phyloP scores from a whole-genome alignment of 1,140 invertebrate genomes.

The Polypedilum pembai region DNA sequence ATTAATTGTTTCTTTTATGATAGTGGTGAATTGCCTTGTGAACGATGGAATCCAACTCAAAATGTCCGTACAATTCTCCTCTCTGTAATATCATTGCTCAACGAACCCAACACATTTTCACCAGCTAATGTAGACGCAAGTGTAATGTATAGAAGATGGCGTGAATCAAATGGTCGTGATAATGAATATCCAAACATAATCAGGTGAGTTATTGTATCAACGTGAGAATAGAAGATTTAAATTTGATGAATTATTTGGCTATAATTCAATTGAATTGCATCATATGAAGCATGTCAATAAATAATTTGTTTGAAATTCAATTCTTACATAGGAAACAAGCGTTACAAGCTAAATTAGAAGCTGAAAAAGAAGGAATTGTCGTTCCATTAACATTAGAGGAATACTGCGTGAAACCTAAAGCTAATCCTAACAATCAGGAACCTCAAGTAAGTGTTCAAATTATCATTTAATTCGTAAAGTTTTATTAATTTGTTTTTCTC shows the following conservation, averaged over 20 bases:
- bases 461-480: not conserved
- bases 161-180: constrained; percentile 95
- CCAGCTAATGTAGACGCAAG: constrained; percentile 99
- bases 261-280: constrained; percentile 10
- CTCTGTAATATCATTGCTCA: constrained; percentile 96
- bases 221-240: not conserved
- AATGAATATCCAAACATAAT: constrained; percentile 99
- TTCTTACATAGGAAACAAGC: constrained; percentile 85
- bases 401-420: constrained; percentile 89
- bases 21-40: constrained; percentile 92
- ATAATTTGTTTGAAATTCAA: not conserved
- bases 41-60: constrained; percentile 99
- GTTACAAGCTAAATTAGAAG: constrained; percentile 84
- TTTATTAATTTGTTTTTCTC: constrained; percentile 25
- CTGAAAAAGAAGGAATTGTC: constrained; percentile 91
- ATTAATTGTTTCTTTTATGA: not conserved
- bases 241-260: not conserved
- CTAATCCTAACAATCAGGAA: constrained; percentile 67
- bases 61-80: constrained; percentile 96
- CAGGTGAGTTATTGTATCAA: constrained; percentile 54
- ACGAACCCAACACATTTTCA: constrained; percentile 99
- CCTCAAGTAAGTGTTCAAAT: constrained; percentile 44
- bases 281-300: not conserved
- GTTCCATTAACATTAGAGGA: constrained; percentile 97
- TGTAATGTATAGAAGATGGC: constrained; percentile 98